phyloP scores from a whole-genome alignment of 2,113 vertebrate genomes.

The Eurypyga helias region DNA sequence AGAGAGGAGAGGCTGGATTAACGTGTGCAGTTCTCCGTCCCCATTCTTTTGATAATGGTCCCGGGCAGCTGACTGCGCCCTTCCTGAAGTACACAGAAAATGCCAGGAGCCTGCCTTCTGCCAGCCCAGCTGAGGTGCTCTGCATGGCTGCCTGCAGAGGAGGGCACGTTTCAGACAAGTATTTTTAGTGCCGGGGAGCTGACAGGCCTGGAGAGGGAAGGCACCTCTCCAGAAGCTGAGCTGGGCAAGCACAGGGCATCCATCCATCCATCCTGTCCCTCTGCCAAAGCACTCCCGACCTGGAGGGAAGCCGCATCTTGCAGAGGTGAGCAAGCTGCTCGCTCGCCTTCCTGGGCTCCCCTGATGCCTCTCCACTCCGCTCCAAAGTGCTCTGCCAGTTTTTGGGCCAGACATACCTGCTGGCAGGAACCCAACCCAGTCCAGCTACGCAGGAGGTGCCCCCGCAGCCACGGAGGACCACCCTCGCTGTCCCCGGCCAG shows the following conservation, averaged over 20 bases:
- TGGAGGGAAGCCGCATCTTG: neutral
- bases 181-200: neutral
- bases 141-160: neutral
- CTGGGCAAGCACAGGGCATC: neutral
- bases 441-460: neutral
- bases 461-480: accelerated
- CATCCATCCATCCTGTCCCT: neutral
- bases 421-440: neutral
- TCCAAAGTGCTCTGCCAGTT: neutral
- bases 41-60: slow-evolving; percentile 43
- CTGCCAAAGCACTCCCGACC: neutral
- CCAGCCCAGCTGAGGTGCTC: neutral
- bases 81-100: slow-evolving; percentile 28
- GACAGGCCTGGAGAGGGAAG: neutral
- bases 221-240: neutral
- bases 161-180: neutral
- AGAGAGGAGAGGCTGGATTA: neutral
- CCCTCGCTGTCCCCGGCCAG: accelerated
- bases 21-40: neutral
- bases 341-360: neutral
- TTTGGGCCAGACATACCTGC: neutral
- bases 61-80: neutral
- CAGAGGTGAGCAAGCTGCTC: neutral
- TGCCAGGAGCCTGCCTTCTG: neutral
- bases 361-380: accelerated